Percentiles rank a stretch among this genome's conserved stretches.
phyloP scores from a whole-genome alignment of 2,113 vertebrate genomes.

The Bubo scandiacus region DNA sequence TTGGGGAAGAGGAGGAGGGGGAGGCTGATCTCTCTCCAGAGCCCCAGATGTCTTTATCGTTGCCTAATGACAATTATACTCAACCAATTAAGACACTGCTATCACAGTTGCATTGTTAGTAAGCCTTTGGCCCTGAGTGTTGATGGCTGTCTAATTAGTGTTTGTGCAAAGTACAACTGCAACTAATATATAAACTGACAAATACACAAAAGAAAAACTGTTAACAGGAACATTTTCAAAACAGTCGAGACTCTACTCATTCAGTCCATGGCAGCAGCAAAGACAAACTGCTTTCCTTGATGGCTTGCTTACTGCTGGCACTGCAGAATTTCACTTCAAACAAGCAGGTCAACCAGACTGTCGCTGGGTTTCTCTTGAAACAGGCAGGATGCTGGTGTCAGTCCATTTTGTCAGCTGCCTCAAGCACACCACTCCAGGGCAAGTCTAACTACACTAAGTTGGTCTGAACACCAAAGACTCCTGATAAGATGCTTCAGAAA shows the following conservation, averaged over 20 bases:
- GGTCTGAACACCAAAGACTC: background rate
- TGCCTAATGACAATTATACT: slow-evolving; percentile 79
- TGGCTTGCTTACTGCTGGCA: background rate
- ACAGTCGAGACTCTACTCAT: background rate
- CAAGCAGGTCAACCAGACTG: background rate
- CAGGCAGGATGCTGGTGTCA: background rate
- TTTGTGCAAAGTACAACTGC: slow-evolving; percentile 71
- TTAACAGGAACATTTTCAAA: slow-evolving; percentile 49
- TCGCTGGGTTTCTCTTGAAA: slow-evolving; percentile 1
- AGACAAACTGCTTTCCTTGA: background rate
- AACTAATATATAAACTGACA: slow-evolving; percentile 66
- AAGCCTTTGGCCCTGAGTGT: slow-evolving; percentile 71
- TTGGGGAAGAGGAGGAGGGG: slow-evolving; percentile 47
- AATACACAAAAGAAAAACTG: slow-evolving; percentile 64
- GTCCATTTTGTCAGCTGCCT: background rate
- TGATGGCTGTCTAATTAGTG: slow-evolving; percentile 77
- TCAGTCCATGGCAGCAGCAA: background rate
- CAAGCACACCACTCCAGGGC: background rate
- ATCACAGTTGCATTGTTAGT: slow-evolving; percentile 75
- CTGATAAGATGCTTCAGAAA: background rate
- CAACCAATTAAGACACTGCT: slow-evolving; percentile 77
- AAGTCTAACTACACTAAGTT: background rate
- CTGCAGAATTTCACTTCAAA: slow-evolving; percentile 37
- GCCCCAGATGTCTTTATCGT: slow-evolving; percentile 80
- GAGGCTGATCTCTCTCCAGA: slow-evolving; percentile 76